These are phyloP conservation scores for Lates calcarifer DNA, from an alignment of 2,113 vertebrate genomes.

Conservation along the genomic window DNA sequence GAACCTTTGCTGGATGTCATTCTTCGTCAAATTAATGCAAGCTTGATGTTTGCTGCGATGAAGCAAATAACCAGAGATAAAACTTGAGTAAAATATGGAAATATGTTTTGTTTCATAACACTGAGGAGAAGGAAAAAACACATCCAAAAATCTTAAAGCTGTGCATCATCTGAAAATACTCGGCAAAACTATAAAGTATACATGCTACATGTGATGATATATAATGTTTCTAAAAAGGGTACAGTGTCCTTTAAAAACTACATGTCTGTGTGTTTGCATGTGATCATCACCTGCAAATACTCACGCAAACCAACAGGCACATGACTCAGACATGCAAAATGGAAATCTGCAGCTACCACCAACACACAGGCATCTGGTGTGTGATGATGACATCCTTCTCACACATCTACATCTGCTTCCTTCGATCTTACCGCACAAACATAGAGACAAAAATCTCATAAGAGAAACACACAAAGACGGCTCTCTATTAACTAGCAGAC, in stretches of 20 bases:
- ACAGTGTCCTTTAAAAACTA: neutral
- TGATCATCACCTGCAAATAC: conserved; percentile 2
- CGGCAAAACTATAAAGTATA: neutral
- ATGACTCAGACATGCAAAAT: conserved; percentile 19
- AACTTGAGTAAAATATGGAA: no score
- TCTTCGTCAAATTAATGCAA: no score
- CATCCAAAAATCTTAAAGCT: neutral
- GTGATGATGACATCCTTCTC: conserved; percentile 61
- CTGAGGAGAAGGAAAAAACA: neutral
- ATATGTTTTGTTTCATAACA: neutral
- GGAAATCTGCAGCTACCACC: conserved; percentile 19
- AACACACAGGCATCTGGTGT: conserved; percentile 43
- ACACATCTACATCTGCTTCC: conserved; percentile 40
- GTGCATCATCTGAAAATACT: neutral
- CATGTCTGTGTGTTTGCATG: neutral
- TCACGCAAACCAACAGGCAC: neutral
- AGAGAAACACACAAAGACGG: neutral
- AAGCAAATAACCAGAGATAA: no score
- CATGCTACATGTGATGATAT: neutral
- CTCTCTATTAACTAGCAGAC: no score
- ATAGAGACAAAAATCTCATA: neutral
- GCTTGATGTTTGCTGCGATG: no score
- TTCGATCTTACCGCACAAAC: conserved; percentile 14
- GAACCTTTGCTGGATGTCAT: no score
- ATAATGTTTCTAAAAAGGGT: neutral